Evolutionary conservation across 2,888 invertebrate genomes (phyloP).

Genomic region (Noctua comes): DNA sequence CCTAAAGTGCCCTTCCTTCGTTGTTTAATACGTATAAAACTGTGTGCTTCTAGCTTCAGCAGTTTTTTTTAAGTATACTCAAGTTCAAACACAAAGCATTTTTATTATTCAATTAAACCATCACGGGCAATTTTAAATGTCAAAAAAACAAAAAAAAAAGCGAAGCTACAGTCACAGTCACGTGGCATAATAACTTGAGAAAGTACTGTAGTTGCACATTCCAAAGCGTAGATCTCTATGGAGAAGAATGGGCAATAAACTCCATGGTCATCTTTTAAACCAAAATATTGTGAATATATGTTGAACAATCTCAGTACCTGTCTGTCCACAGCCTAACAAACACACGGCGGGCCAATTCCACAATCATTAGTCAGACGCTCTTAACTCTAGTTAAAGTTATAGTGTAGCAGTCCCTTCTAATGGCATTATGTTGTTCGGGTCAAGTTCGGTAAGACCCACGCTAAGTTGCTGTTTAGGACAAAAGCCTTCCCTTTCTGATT

Average conservation of each 20-base stretch:
- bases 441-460: slow-evolving; percentile 60
- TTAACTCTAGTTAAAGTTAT: slow-evolving; percentile 64
- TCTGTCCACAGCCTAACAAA: slow-evolving; percentile 38
- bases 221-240: too few relatives aligned
- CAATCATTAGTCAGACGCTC: slow-evolving; percentile 67
- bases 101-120: too few relatives aligned
- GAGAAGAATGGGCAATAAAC: too few relatives aligned
- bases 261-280: too few relatives aligned
- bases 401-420: slow-evolving; percentile 66
- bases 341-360: slow-evolving; percentile 59
- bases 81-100: too few relatives aligned
- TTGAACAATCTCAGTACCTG: neutral
- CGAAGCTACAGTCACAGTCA: too few relatives aligned
- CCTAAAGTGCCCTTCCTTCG: neutral
- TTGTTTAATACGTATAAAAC: neutral
- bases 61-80: neutral
- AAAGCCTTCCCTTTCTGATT: slow-evolving; percentile 48
- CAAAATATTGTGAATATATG: too few relatives aligned
- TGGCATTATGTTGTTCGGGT: slow-evolving; percentile 71
- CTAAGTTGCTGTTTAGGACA: slow-evolving; percentile 54
- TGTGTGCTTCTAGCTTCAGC: neutral
- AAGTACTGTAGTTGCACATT: too few relatives aligned
- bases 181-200: too few relatives aligned
- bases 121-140: too few relatives aligned
- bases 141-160: too few relatives aligned